Evolutionary conservation across 2,888 invertebrate genomes (phyloP), one percentile per base, ranked within the genome.

Genomic region (Hypena proboscidalis): DNA sequence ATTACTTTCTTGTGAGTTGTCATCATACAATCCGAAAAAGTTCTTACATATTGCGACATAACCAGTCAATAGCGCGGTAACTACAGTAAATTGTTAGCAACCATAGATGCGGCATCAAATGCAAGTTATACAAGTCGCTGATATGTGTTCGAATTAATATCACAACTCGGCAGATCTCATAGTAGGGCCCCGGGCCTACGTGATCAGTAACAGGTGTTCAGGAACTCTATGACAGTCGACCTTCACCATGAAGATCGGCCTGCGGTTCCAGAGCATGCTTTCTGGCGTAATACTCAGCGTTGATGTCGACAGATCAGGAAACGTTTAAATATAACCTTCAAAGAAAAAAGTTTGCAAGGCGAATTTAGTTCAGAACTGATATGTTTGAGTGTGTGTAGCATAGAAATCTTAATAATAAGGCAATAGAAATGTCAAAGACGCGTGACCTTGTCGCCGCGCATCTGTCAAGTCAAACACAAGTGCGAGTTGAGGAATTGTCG

Each of bases 231-330:
- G 52, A 58, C 46, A 30, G 29, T 3, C 33, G 64, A 64, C 74
- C 75, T 72, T 74, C 58, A 11, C 9, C 36, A 9, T 35, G 63
- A 67, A 52, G 64, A 62, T 53, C 56, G 40, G 45, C 11, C 36
- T 43, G 47, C 49, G 55, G 71, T 78, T 78, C 71, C 77, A 78
- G 74, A 73, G 53, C 33, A 49, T 69, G 74, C 62, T 64, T 69
- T 77, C 77, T 80, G 72, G 73, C 47, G 79, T 70, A 78, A 77
- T 65, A 76, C 45, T 57, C 44, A 59, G 46, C 64, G 63, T 65
- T 64, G 58, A 50, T 78, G 58, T 78, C 75, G 67, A 71, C 77
- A 78, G 60, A 77, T 64, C 67, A 74, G 79, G 76, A 79, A 78
- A 70, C 52, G 67, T 67, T 69, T 67, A 70, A 56, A 43, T 45